Base-by-base conservation (phyloP, 2,888 invertebrate species). In the Therioaphis trifolii region DNA sequence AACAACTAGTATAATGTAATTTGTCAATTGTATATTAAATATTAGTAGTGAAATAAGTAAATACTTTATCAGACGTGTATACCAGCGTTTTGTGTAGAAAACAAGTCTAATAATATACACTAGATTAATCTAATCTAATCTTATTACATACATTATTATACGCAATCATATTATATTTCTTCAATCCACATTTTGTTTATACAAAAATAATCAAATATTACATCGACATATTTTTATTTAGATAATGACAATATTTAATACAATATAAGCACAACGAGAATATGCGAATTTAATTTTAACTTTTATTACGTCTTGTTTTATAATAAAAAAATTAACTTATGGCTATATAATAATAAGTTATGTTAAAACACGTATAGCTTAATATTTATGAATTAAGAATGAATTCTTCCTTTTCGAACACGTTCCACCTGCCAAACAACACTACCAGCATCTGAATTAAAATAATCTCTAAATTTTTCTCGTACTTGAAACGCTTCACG, bases 181-280 rank as follows among this genome's bases (percentile, higher is more conserved):
- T 58, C 58, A 58, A 58, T 58, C 58, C 58, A 58, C 58, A 58
- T 58, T 58, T 58, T 58, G 58, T 58, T 58, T 58, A 58, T 58
- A 58, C 58, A 58, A 58, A 58, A 58, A 58, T 58, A 58, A 58
- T 58, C 58, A 24, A 58, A 58, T 58, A 58, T 58, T 58, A 58
- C 58, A 58, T 58, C 58, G 14, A 58, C 58, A 24, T 58, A 58
- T 58, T 58, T 58, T 24, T 58, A 58, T 58, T 58, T 58, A 58
- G 2, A n/a, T 58, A 58, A 58, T 58, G 24, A 58, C 24, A 58
- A 58, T 58, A 58, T 58, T 58, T 58, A 58, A 58, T 58, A 21
- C 14, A 58, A 58, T 58, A 24, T 58, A 58, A 12, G 24, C 58
- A 58, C 58, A 58, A 24, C 9, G 21, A n/a, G 21, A 43, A 43